Conservation (phyloP, 2,113 vertebrate genomes). For the Bujurquina vittata region DNA sequence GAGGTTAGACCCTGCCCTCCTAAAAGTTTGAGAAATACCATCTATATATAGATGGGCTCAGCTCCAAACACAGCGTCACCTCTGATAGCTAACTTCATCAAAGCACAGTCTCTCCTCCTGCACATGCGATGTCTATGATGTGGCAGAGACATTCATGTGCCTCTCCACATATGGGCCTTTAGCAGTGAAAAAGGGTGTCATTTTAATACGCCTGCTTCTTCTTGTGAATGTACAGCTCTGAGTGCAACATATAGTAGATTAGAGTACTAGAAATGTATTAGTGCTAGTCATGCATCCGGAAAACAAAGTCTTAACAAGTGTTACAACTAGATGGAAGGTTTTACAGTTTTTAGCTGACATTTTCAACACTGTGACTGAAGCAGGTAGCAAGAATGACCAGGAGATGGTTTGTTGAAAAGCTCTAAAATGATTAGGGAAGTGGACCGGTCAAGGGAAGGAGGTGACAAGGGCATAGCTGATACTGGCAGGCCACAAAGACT, state of each 20-base stretch:
- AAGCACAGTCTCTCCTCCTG: neutral
- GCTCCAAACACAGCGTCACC: conserved; percentile 5
- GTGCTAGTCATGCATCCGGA: neutral
- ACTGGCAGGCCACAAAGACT: neutral
- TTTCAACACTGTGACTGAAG: neutral
- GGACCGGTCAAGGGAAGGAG: neutral
- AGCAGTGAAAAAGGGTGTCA: neutral
- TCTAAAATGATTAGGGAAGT: neutral
- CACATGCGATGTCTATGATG: neutral
- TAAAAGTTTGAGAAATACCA: neutral
- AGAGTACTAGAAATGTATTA: neutral
- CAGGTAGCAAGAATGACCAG: neutral
- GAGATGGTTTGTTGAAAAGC: conserved; percentile 4
- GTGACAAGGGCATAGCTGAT: neutral
- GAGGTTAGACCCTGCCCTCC: neutral
- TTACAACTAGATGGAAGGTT: neutral
- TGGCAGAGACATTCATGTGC: neutral
- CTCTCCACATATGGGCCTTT: neutral
- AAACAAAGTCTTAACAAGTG: neutral
- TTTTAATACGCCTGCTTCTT: neutral
- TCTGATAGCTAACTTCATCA: conserved; percentile 12
- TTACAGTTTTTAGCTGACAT: neutral
- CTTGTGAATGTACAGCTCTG: neutral
- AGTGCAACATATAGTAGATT: neutral
- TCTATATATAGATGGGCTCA: conserved; percentile 55